phyloP scores from a whole-genome alignment of 2,113 vertebrate genomes.

The Notechis scutatus region DNA sequence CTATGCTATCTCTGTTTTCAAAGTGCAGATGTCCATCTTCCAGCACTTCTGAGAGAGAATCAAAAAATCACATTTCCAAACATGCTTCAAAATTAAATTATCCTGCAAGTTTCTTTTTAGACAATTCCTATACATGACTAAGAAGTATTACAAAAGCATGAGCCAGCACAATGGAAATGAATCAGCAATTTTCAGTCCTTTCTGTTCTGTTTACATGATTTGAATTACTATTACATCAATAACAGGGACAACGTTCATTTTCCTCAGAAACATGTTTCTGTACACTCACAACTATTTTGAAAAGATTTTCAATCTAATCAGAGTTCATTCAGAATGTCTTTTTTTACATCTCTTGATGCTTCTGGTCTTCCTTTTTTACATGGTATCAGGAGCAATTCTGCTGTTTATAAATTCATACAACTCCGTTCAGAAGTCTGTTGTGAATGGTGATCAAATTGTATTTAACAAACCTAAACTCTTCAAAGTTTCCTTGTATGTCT shows the following conservation, averaged over 20 bases:
- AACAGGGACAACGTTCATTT: not conserved
- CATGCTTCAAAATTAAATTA: not conserved
- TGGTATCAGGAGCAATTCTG: not conserved
- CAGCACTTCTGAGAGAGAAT: not conserved
- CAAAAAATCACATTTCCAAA: not conserved
- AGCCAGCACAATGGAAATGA: not conserved
- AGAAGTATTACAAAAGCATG: not conserved
- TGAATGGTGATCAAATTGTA: not conserved
- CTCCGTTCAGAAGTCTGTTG: not conserved
- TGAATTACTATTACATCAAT: not conserved
- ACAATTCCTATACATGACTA: not conserved
- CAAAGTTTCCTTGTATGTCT: not conserved
- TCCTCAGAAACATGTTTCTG: not conserved
- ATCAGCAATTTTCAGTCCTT: not conserved
- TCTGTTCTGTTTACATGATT: not conserved
- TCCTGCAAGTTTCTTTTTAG: not conserved
- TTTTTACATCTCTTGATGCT: not conserved
- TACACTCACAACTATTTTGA: not conserved
- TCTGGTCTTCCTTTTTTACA: not conserved
- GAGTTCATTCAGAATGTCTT: not conserved
- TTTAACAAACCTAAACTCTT: not conserved
- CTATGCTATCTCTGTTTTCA: not conserved
- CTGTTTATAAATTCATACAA: not conserved
- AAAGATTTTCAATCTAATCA: not conserved
- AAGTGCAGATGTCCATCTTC: not conserved